These are phyloP conservation scores for Archips crataeganus DNA, from an alignment of 2,888 invertebrate species.

Conservation along the genomic window DNA sequence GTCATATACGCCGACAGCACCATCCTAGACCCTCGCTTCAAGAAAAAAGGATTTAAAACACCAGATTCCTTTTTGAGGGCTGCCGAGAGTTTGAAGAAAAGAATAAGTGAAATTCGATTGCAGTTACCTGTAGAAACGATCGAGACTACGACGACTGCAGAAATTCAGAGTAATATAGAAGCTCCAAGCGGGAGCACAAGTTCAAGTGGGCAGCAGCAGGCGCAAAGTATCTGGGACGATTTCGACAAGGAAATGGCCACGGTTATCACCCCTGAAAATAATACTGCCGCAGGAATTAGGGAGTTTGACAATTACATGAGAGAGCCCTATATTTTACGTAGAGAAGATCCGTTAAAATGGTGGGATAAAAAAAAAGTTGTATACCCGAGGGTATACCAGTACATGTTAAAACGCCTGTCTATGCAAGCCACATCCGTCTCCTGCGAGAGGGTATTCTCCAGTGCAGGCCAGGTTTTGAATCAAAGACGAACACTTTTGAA, in stretches of 20 bases:
- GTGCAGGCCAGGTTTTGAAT: conserved; percentile 14
- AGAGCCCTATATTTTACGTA: not conserved
- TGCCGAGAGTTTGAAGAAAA: not conserved
- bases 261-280: not conserved
- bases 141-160: too few species aligned
- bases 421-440: conserved; percentile 16
- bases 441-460: conserved; percentile 18
- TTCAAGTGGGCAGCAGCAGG: too few species aligned
- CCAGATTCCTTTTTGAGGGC: conserved; percentile 3
- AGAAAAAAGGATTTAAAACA: conserved; percentile 7
- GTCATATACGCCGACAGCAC: not conserved
- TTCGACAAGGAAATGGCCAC: not conserved
- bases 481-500: conserved; percentile 15
- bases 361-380: conserved; percentile 1
- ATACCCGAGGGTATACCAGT: not conserved
- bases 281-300: conserved; percentile 1
- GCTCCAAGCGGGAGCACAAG: too few species aligned
- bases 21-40: not conserved
- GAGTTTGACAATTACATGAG: conserved; percentile 2
- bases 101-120: conserved; percentile 3
- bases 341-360: conserved; percentile 4
- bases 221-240: conserved; percentile 5
- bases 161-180: too few species aligned
- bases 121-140: not conserved
- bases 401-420: conserved; percentile 1